Evolutionary conservation across 2,797 vertebrate genomes (phyloP).

Genomic region (Phataginus tricuspis): DNA sequence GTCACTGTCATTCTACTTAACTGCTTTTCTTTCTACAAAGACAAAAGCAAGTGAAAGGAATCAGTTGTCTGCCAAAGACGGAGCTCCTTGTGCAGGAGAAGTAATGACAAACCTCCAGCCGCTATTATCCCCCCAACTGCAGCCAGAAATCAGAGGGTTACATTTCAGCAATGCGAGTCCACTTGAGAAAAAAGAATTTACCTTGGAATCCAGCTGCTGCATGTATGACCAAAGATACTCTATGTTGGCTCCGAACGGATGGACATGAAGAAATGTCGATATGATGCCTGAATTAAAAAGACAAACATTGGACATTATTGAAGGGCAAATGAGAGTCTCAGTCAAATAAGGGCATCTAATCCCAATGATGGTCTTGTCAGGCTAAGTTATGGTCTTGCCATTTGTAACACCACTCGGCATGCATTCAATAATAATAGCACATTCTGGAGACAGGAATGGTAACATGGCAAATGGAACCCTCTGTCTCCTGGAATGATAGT

Average conservation of each 20-base stretch:
- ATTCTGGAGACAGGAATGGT: conserved; percentile 74
- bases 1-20: conserved; percentile 58
- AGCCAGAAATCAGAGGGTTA: conserved; percentile 49
- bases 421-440: conserved; percentile 51
- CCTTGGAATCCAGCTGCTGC: conserved; percentile 96
- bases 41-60: conserved; percentile 24
- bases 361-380: not conserved
- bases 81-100: conserved; percentile 30
- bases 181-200: conserved; percentile 81
- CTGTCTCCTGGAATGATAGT: conserved; percentile 75
- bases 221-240: conserved; percentile 99
- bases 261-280: conserved; percentile 97
- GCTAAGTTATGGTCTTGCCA: conserved; percentile 54
- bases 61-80: not conserved
- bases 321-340: conserved; percentile 10
- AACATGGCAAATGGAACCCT: conserved; percentile 60
- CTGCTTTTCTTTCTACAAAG: conserved; percentile 55
- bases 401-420: conserved; percentile 66
- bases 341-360: conserved; percentile 29
- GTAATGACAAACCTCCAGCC: conserved; percentile 50
- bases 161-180: conserved; percentile 58
- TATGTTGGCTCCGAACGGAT: conserved; percentile 97
- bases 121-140: conserved; percentile 52
- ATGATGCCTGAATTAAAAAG: conserved; percentile 91
- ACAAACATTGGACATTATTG: conserved; percentile 63